Percentiles rank a stretch among this genome's conserved stretches.
Evolutionary conservation across 2,888 invertebrate genomes (phyloP).

Genomic region (Sminthurinus aureus): DNA sequence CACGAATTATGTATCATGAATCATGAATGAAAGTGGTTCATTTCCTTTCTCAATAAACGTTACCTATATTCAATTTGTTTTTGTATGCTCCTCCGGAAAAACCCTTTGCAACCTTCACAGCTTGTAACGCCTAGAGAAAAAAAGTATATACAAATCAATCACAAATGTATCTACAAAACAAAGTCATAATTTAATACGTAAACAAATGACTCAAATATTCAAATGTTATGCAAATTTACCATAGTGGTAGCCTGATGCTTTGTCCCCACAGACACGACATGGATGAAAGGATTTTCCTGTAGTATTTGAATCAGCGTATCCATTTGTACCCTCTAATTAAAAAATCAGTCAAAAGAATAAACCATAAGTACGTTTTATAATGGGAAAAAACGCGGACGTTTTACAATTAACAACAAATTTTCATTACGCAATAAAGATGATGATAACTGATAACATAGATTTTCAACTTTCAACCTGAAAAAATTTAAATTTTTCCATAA

Average conservation of each 20-base stretch:
- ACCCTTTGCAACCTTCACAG: conserved; percentile 98
- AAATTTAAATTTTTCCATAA: too few species aligned
- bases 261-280: conserved; percentile 97
- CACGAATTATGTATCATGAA: background rate
- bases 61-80: conserved; percentile 92
- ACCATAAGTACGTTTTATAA: too few species aligned
- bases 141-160: background rate
- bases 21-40: background rate
- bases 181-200: too few species aligned
- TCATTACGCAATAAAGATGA: too few species aligned
- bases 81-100: conserved; percentile 94
- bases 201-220: background rate
- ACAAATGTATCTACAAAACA: background rate
- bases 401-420: too few species aligned
- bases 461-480: too few species aligned
- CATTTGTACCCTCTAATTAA: conserved; percentile 39
- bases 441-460: too few species aligned
- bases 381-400: too few species aligned
- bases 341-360: background rate
- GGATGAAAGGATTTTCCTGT: conserved; percentile 87
- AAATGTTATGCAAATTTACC: conserved; percentile 62
- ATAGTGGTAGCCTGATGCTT: conserved; percentile 95
- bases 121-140: conserved; percentile 77
- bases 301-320: conserved; percentile 77
- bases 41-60: background rate